These are phyloP conservation scores for Varanus komodoensis DNA, from an alignment of 2,113 vertebrate species.

Conservation along the genomic window DNA sequence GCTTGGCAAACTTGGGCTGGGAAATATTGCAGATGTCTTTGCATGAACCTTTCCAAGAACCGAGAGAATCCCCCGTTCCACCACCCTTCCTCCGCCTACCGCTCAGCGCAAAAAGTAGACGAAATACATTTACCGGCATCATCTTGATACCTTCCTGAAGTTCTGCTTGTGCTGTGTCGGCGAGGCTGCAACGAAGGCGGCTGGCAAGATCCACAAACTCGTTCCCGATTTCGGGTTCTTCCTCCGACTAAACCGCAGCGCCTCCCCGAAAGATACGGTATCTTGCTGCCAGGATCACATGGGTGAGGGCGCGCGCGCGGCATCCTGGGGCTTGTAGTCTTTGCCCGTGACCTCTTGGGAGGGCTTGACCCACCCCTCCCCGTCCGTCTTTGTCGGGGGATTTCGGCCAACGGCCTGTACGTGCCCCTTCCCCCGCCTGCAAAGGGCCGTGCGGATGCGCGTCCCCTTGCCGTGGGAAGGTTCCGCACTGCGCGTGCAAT, in stretches of 20 bases:
- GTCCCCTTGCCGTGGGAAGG: no score
- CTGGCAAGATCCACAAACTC: neutral
- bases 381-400: no score
- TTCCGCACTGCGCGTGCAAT: no score
- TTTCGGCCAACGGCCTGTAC: no score
- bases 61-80: neutral
- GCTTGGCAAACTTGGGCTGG: neutral
- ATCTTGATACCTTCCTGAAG: neutral
- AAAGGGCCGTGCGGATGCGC: no score
- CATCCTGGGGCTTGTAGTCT: slow-evolving; percentile 12
- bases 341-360: neutral
- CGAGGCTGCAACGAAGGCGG: neutral
- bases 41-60: no score
- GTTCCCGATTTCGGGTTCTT: neutral
- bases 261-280: neutral
- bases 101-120: no score
- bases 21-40: no score
- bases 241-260: neutral
- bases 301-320: neutral
- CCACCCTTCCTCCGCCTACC: no score
- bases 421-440: no score
- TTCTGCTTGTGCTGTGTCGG: no score
- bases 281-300: neutral
- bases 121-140: neutral
- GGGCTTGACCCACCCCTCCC: no score